Evolutionary conservation across 1,140 invertebrate species (phyloP), one percentile per base, ranked within the genome.

Genomic region (Cepaea nemoralis): DNA sequence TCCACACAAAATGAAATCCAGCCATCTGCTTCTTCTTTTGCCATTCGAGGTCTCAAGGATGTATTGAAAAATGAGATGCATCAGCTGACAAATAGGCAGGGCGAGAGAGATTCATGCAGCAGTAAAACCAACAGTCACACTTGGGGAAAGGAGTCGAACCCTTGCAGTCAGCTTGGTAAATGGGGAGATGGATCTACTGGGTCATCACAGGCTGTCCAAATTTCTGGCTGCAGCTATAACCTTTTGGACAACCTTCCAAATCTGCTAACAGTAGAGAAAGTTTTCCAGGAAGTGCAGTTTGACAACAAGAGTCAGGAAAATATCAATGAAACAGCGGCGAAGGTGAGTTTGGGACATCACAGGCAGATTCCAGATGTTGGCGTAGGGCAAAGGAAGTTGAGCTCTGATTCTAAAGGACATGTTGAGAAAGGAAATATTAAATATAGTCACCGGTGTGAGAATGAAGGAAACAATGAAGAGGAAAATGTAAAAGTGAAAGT

Each of bases 201-300:
- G 3, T 22, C 50, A 55, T 5, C 50, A 55, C 50, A 55, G 8
- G 45, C 24, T 50, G 8, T 31, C 8, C 74, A 76, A n/a, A 33
- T 12, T 27, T 50, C 74, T 5, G 48, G 37, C 0, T 76, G 40
- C 24, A 76, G 74, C 35, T 55, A 76, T n/a, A 76, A 76, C 45
- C 35, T 76, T 6, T 24, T 76, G 31, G 48, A 48, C 35, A 76
- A 55, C 45, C 27, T 76, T 3, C 74, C 74, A 12, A 59, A 76
- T 76, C n/a, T 76, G 27, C 55, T 76, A 31, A 50, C 45, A 33
- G 74, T 76, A 8, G 74, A 76, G 74, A 76, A 76, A 33, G 74
- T 76, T 31, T 50, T 24, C 27, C 50, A 39, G 48, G 74, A 76
- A 14, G 14, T 33, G 2, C n/a, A 10, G 24, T n/a, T 8, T 55